Percentiles rank a stretch among this genome's conserved stretches.
These are phyloP conservation scores for Lipophrys pholis DNA, from an alignment of 2,113 vertebrate genomes.

Conservation along the genomic window DNA sequence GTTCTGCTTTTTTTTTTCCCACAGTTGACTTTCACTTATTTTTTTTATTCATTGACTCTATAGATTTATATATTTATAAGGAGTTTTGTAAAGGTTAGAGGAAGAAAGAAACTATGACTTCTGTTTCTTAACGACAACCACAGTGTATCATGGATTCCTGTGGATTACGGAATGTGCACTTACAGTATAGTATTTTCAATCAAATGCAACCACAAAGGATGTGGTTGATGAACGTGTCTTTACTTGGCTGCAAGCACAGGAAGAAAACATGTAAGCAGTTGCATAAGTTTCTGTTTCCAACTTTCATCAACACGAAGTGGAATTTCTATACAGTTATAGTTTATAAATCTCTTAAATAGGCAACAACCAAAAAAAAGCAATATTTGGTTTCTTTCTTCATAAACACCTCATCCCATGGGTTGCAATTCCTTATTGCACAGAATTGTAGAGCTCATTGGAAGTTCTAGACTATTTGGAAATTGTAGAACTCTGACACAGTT, in stretches of 20 bases:
- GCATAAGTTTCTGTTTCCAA: neutral
- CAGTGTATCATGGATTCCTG: slow-evolving; percentile 18
- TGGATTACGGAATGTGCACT: neutral
- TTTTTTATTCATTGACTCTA: slow-evolving; percentile 2
- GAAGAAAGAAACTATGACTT: slow-evolving; percentile 48
- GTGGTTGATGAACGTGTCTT: neutral
- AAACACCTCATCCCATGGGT: too few species aligned
- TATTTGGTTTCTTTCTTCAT: too few species aligned
- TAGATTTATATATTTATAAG: slow-evolving; percentile 42
- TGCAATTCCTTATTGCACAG: too few species aligned
- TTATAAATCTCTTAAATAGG: neutral
- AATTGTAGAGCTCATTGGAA: too few species aligned
- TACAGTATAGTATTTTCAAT: neutral
- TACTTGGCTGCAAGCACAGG: slow-evolving; percentile 2
- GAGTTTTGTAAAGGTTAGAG: slow-evolving; percentile 38
- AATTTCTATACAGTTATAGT: neutral
- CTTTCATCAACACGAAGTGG: neutral
- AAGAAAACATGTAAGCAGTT: neutral
- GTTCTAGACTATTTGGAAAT: too few species aligned
- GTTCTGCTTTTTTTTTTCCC: slow-evolving; percentile 4
- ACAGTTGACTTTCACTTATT: neutral
- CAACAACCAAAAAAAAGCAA: too few species aligned
- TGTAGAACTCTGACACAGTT: too few species aligned
- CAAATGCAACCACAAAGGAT: slow-evolving; percentile 22
- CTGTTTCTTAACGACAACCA: slow-evolving; percentile 50